Conservation (phyloP, 2,888 invertebrate species). For the Calliscelio sp. region DNA sequence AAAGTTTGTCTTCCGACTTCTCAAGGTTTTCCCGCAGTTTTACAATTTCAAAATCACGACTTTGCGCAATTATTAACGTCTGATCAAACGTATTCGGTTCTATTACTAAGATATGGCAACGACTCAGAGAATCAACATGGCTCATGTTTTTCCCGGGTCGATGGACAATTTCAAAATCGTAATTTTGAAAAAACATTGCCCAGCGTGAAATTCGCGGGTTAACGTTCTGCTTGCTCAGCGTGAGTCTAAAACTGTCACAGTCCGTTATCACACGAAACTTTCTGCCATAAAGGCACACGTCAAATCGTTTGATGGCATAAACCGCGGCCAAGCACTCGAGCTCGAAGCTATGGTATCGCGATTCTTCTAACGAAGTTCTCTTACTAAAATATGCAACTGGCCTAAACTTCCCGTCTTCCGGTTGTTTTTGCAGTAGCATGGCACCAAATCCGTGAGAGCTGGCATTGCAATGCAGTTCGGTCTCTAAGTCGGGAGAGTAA, state of each 20-base stretch:
- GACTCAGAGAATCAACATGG: slow-evolving; percentile 27
- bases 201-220: slow-evolving; percentile 30
- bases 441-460: slow-evolving; percentile 2
- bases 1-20: neutral
- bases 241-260: slow-evolving; percentile 28
- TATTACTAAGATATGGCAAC: slow-evolving; percentile 4
- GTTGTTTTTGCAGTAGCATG: slow-evolving; percentile 55
- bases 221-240: slow-evolving; percentile 16
- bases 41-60: neutral
- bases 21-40: neutral
- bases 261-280: slow-evolving; percentile 11
- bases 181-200: slow-evolving; percentile 15
- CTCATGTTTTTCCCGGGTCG: slow-evolving; percentile 15
- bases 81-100: slow-evolving; percentile 29
- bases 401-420: neutral
- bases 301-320: slow-evolving; percentile 73
- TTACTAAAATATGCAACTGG: slow-evolving; percentile 25
- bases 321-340: slow-evolving; percentile 62
- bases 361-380: slow-evolving; percentile 6
- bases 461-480: slow-evolving; percentile 17
- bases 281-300: slow-evolving; percentile 11
- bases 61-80: slow-evolving; percentile 9
- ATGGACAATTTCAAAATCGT: slow-evolving; percentile 8
- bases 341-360: slow-evolving; percentile 25
- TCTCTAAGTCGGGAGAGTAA: slow-evolving; percentile 72